These are phyloP conservation scores for Eidolon helvum DNA, from an alignment of 2,113 vertebrate species.

Conservation along the genomic window DNA sequence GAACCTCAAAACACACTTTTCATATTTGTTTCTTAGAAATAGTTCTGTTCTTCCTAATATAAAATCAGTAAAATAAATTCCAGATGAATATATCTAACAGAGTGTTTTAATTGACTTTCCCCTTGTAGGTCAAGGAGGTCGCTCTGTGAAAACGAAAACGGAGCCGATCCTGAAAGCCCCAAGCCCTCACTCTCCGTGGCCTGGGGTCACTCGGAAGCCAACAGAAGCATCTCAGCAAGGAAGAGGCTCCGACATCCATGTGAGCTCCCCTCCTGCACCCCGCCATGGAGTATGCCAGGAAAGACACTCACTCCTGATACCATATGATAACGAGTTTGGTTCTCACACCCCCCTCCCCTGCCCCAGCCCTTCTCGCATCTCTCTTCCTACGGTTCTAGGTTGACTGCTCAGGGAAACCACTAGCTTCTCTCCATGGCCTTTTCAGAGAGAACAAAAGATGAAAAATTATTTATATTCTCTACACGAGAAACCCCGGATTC, in stretches of 20 bases:
- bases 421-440: background rate
- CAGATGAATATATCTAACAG: background rate
- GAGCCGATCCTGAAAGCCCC: background rate
- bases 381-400: background rate
- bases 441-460: background rate
- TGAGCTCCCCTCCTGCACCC: accelerated
- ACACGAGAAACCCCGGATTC: background rate
- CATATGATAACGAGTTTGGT: accelerated
- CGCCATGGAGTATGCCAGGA: background rate
- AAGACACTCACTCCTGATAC: background rate
- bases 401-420: background rate
- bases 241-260: background rate
- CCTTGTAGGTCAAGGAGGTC: background rate
- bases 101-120: background rate
- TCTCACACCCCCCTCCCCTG: accelerated
- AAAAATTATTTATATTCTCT: background rate
- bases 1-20: background rate
- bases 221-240: background rate
- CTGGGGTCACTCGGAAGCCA: background rate
- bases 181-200: accelerated
- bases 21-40: background rate
- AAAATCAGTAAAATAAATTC: background rate
- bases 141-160: background rate
- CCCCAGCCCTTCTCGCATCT: too few relatives aligned
- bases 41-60: background rate